phyloP scores from a whole-genome alignment of 2,888 invertebrate species.

The Phaedon cochleariae region DNA sequence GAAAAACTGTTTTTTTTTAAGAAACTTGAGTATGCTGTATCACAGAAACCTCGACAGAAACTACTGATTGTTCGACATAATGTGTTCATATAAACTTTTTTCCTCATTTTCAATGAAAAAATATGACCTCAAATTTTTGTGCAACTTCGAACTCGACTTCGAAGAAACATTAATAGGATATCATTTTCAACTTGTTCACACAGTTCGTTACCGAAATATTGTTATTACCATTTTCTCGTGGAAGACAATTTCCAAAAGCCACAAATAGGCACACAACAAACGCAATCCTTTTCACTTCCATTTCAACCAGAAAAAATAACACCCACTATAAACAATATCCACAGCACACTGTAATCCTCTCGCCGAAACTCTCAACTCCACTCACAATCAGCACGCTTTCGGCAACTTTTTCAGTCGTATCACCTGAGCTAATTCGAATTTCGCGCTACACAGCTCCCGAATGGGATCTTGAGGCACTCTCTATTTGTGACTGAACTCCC shows the following conservation, averaged over 20 bases:
- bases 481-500: constrained; percentile 34
- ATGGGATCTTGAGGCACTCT: constrained; percentile 33
- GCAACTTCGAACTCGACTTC: too few relatives aligned
- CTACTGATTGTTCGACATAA: too few relatives aligned
- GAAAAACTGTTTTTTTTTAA: too few relatives aligned
- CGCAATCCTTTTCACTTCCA: constrained; percentile 30
- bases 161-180: too few relatives aligned
- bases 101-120: too few relatives aligned
- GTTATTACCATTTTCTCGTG: constrained; percentile 19
- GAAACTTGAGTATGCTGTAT: too few relatives aligned
- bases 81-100: too few relatives aligned
- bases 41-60: too few relatives aligned
- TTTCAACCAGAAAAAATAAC: constrained; percentile 18
- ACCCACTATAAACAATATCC: constrained; percentile 24
- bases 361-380: too few relatives aligned
- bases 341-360: constrained; percentile 23
- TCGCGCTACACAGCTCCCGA: constrained; percentile 25
- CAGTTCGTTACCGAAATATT: not conserved
- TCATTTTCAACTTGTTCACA: too few relatives aligned
- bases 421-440: constrained; percentile 6
- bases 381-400: not conserved
- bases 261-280: constrained; percentile 30
- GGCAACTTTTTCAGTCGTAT: constrained; percentile 3
- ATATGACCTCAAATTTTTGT: too few relatives aligned
- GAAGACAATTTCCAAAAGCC: constrained; percentile 16